A percentile compares a stretch with the other conserved stretches of the same genome.
Conservation (phyloP, 2,888 invertebrate species). For the Axea sp. region DNA sequence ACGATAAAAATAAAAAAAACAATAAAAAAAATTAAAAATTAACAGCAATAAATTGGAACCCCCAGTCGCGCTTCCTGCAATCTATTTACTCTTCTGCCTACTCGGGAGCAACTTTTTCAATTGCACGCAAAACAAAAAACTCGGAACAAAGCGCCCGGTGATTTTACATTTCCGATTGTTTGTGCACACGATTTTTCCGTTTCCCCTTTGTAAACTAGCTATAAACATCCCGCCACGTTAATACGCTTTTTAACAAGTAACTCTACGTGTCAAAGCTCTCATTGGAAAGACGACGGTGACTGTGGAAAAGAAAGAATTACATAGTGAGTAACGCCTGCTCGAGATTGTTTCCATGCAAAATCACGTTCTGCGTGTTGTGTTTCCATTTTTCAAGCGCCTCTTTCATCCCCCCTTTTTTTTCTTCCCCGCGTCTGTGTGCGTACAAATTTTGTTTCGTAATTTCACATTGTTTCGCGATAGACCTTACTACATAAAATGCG, state of each 20-base stretch:
- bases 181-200: slow-evolving; percentile 42
- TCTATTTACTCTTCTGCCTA: slow-evolving; percentile 5
- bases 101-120: slow-evolving; percentile 25
- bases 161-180: slow-evolving; percentile 58
- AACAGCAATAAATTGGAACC: slow-evolving; percentile 24
- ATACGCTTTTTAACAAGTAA: slow-evolving; percentile 69
- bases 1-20: too few species aligned
- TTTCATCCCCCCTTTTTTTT: neutral
- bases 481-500: slow-evolving; percentile 1
- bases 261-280: slow-evolving; percentile 78
- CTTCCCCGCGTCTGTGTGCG: neutral
- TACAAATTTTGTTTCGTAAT: slow-evolving; percentile 15
- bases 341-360: slow-evolving; percentile 54
- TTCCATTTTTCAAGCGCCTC: slow-evolving; percentile 32
- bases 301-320: slow-evolving; percentile 79
- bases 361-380: slow-evolving; percentile 48
- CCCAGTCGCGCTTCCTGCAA: neutral
- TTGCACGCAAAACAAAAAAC: slow-evolving; percentile 19
- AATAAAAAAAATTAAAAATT: slow-evolving; percentile 15
- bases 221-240: slow-evolving; percentile 43
- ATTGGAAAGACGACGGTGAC: slow-evolving; percentile 79
- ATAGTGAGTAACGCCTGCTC: slow-evolving; percentile 76
- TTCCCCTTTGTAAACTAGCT: slow-evolving; percentile 40
- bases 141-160: slow-evolving; percentile 30
- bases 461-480: slow-evolving; percentile 12